Base-by-base conservation (phyloP, 2,113 vertebrate genomes). In the Psammodynastes pulverulentus region DNA sequence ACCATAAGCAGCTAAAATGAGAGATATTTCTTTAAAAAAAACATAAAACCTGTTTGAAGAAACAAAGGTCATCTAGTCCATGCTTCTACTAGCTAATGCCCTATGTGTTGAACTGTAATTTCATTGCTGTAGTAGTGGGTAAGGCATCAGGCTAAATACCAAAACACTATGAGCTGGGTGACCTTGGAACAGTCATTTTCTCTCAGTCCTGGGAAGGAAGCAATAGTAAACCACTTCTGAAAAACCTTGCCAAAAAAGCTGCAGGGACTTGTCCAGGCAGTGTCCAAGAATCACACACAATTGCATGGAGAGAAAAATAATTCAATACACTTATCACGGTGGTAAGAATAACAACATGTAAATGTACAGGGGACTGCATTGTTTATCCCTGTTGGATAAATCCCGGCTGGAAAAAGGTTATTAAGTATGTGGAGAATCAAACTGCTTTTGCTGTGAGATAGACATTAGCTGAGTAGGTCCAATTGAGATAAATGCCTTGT, bases 1-100 rank as follows among this genome's bases (percentile, higher is more conserved):
- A 29, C 94, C 94, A 49, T 88, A 92, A 91, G 23, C 94, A 13
- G 72, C 89, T 89, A 85, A 94, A 93, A 94, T 43, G 58, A 86
- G 45, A 23, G n/a, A 58, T 84, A 87, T 79, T 89, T 56, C 94
- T 34, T 91, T 49, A 39, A 89, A 43, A 46, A 9, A 87, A 45
- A 15, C 1, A 45, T n/a, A 52, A 79, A 88, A 51, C 24, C 48
- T 91, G 84, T 52, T 72, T 72, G 48, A 91, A 87, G 10, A 51
- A 72, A 49, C 43, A 84, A 84, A 53, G 26, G 10, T 46, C 1
- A 48, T 58, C 53, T 24, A 39, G 12, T 89, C 46, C 29, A 48
- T 39, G n/a, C n/a, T 53, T 34, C 19, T 51, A 19, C 17, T n/a
- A 39, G 51, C 34, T 86, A n/a, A 49, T 86, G 24, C 12, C 26